These are phyloP conservation scores for Nebria brevicollis DNA, from an alignment of 2,888 invertebrate species.

Conservation along the genomic window DNA sequence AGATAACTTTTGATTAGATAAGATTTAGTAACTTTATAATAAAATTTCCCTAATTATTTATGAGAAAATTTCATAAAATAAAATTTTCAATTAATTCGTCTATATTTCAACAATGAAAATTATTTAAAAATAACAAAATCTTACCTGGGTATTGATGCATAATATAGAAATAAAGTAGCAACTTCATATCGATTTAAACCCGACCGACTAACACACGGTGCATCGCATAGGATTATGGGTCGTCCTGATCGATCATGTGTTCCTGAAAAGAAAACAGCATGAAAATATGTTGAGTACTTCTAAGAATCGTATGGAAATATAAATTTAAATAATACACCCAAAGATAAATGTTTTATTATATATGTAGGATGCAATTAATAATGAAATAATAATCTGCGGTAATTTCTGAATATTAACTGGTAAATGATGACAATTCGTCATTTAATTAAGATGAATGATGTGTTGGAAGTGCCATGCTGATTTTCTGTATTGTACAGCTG, in stretches of 20 bases:
- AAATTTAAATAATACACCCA: not conserved
- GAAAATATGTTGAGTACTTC: not conserved
- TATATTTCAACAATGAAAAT: too few species aligned
- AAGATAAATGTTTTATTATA: too few species aligned
- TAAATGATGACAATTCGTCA: too few species aligned
- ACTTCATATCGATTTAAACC: slow-evolving; percentile 74
- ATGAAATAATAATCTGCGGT: too few species aligned
- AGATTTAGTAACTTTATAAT: too few species aligned
- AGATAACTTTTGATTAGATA: too few species aligned
- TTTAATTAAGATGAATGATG: slow-evolving; percentile 15
- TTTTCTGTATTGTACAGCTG: not conserved
- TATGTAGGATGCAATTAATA: too few species aligned
- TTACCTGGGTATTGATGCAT: slow-evolving; percentile 77
- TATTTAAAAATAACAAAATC: slow-evolving; percentile 47
- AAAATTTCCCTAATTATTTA: too few species aligned
- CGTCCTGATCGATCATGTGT: slow-evolving; percentile 73
- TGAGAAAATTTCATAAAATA: too few species aligned
- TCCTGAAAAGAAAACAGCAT: slow-evolving; percentile 65
- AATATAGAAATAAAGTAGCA: slow-evolving; percentile 77
- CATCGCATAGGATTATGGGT: slow-evolving; percentile 74
- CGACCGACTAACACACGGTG: slow-evolving; percentile 68
- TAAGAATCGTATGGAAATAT: not conserved
- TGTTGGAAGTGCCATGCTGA: slow-evolving; percentile 31
- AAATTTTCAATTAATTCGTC: too few species aligned
- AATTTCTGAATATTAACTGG: too few species aligned